Conservation (phyloP, 2,113 vertebrate genomes). For the Rana temporaria region DNA sequence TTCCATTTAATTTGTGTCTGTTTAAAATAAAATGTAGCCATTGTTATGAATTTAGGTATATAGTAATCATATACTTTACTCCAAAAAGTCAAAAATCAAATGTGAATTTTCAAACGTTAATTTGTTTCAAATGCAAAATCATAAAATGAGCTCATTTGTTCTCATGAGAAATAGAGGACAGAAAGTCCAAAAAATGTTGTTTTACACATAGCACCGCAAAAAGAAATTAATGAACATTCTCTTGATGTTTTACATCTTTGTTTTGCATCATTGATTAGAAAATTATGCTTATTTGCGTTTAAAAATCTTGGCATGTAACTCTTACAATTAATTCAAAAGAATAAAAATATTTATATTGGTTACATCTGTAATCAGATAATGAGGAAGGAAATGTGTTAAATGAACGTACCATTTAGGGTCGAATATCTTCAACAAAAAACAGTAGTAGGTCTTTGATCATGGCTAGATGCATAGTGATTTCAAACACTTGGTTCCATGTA, state of each 20-base stretch:
- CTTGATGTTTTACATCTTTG: conserved; percentile 47
- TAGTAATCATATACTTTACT: too few species aligned
- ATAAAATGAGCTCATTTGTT: too few species aligned
- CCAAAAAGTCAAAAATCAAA: too few species aligned
- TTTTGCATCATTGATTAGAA: conserved; percentile 61
- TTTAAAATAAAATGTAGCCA: too few species aligned
- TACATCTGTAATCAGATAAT: conserved; percentile 78
- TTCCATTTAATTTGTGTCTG: background rate
- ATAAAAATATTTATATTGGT: conserved; percentile 68
- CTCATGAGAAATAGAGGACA: conserved; percentile 9
- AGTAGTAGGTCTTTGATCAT: conserved; percentile 80
- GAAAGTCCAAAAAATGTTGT: conserved; percentile 2
- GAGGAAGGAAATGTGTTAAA: conserved; percentile 72
- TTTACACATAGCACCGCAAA: background rate
- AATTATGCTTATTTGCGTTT: conserved; percentile 63
- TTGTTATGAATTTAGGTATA: too few species aligned
- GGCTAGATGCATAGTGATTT: conserved; percentile 77
- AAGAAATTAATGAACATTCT: background rate
- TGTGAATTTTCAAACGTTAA: too few species aligned
- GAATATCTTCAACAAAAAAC: conserved; percentile 71
- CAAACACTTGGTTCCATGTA: conserved; percentile 78
- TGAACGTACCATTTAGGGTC: conserved; percentile 73
- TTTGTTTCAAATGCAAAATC: too few species aligned
- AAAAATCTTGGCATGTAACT: conserved; percentile 67
- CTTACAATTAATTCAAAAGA: conserved; percentile 71